phyloP scores from a whole-genome alignment of 2,888 invertebrate genomes.

The Phaonia tiefii region DNA sequence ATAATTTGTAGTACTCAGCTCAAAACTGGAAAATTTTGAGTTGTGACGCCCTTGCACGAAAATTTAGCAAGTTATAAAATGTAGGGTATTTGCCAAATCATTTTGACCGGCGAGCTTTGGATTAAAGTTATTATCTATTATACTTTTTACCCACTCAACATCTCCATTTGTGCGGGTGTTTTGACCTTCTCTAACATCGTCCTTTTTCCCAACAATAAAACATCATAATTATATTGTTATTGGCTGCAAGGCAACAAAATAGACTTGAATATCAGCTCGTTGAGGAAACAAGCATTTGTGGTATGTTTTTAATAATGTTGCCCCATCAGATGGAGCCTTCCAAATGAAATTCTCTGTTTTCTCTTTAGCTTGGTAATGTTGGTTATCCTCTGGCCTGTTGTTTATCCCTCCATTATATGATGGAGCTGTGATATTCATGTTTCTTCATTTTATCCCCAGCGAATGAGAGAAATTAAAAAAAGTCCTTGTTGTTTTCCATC shows the following conservation, averaged over 20 bases:
- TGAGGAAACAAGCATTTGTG: slow-evolving; percentile 73
- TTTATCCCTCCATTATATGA: slow-evolving; percentile 36
- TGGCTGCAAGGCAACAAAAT: slow-evolving; percentile 73
- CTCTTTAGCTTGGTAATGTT: neutral
- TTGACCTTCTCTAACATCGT: slow-evolving; percentile 19
- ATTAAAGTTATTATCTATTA: too few relatives aligned
- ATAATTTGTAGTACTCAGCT: too few relatives aligned
- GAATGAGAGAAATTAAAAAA: neutral
- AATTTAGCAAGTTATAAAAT: too few relatives aligned
- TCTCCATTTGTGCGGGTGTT: slow-evolving; percentile 43
- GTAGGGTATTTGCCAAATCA: too few relatives aligned
- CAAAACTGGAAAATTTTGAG: too few relatives aligned
- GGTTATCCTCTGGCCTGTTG: slow-evolving; percentile 1
- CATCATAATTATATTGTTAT: slow-evolving; percentile 65
- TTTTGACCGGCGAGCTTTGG: too few relatives aligned
- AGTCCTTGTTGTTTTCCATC: slow-evolving; percentile 22
- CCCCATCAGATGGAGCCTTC: slow-evolving; percentile 52
- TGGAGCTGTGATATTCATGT: slow-evolving; percentile 42
- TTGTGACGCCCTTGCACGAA: too few relatives aligned
- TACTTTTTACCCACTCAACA: too few relatives aligned
- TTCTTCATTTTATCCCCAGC: neutral
- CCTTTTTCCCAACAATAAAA: slow-evolving; percentile 62
- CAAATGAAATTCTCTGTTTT: neutral
- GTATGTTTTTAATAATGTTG: slow-evolving; percentile 78
- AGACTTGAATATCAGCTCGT: slow-evolving; percentile 74